These are phyloP conservation scores for Sympetrum striolatum DNA, from an alignment of 2,888 invertebrate species.

Conservation along the genomic window DNA sequence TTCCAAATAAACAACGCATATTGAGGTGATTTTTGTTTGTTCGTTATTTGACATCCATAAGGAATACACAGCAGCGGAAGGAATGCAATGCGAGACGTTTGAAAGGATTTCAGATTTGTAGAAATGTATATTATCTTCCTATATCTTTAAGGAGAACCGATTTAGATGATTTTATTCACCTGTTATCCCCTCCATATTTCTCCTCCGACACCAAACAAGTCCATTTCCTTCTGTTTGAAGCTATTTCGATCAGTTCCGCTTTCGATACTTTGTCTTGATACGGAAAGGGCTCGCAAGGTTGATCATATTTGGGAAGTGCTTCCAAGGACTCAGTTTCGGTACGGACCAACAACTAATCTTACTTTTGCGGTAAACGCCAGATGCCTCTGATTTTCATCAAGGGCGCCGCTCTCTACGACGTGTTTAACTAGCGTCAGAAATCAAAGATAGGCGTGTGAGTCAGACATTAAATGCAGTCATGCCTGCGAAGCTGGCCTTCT, in stretches of 20 bases:
- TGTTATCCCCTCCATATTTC: no score
- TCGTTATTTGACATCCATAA: no score
- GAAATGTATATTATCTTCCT: no score
- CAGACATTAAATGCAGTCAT: slow-evolving; percentile 8
- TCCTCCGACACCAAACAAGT: no score
- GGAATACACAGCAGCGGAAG: no score
- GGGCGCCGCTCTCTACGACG: not conserved
- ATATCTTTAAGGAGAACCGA: no score
- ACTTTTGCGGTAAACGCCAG: not conserved
- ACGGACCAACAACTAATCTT: not conserved
- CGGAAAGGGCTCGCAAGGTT: not conserved
- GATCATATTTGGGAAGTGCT: no score
- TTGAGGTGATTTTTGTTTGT: no score
- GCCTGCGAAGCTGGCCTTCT: not conserved
- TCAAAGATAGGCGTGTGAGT: slow-evolving; percentile 13
- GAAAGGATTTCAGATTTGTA: no score
- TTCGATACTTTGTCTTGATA: not conserved
- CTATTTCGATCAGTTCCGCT: not conserved
- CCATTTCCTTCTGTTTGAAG: not conserved
- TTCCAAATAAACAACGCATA: no score
- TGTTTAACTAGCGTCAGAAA: not conserved
- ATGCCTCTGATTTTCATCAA: not conserved
- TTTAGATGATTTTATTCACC: no score
- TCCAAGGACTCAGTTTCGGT: not conserved
- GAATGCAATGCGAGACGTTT: no score